Base-by-base conservation (phyloP, 2,888 invertebrate genomes). In the Strigamia transsilvanica region DNA sequence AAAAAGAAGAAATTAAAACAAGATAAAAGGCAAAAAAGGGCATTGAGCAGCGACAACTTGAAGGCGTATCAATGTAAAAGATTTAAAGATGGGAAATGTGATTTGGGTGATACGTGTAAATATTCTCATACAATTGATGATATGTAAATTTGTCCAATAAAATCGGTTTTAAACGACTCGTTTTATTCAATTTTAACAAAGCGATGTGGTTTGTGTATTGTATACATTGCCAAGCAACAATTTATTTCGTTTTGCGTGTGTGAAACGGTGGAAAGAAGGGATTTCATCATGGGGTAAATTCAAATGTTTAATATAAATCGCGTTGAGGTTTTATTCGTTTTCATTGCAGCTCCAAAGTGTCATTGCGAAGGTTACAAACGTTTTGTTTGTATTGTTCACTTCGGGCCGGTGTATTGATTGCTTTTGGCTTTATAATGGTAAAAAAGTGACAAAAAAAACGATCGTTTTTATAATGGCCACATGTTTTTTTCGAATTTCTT, bases 41-140 rank as follows among this genome's bases (percentile, higher is more conserved):
- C 32, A 2, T 15, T n/a, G 32, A 38, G 13, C 15, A 38, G 38
- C 12, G 79, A 42, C 10, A 42, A 79, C 21, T 23, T 79, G 23
- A 79, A 42, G 38, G 13, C 9, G 2, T 79, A 79, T n/a, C 34
- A 41, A 41, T 79, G 79, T 18, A 79, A 79, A 79, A 41, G 79
- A 18, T 79, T 79, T n/a, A 79, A 41, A 41, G 41, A 38, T 5
- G 79, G 79, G 5, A 79, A 79, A 79, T 79, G 79, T 41, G 41
- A 79, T 42, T 42, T 79, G 13, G 79, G 79, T n/a, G 79, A 79
- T 38, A 12, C 79, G 13, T 79, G 79, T 23, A 41, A 23, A 18
- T 79, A 79, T 38, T 79, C 42, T 1, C 79, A 79, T 7, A 38
- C 38, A 38, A 38, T 38, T 38, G 38, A 38, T 38, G 38, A 27